Percentiles rank a stretch among this genome's conserved stretches.
phyloP scores from a whole-genome alignment of 2,797 vertebrate species.

The Cirrhinus molitorella region DNA sequence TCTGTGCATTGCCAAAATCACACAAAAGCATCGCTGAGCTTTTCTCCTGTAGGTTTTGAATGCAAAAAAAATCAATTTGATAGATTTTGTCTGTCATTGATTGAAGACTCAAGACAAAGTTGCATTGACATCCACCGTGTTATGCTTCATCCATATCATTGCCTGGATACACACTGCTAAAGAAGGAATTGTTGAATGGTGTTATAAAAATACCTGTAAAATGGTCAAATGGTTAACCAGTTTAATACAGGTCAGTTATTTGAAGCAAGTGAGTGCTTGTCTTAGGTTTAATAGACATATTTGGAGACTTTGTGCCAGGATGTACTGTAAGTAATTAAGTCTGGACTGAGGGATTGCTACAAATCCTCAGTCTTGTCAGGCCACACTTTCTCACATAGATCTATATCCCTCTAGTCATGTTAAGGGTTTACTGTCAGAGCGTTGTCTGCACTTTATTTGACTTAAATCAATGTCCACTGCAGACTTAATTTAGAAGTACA shows the following conservation, averaged over 20 bases:
- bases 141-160: not conserved
- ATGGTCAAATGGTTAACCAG: not conserved
- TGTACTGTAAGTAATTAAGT: conserved; percentile 51
- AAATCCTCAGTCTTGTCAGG: conserved; percentile 50
- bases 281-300: conserved; percentile 39
- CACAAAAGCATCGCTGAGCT: not conserved
- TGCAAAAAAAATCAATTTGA: not conserved
- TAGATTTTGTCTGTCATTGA: conserved; percentile 13
- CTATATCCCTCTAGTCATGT: conserved; percentile 34
- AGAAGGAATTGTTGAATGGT: not conserved
- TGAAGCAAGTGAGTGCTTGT: conserved; percentile 11
- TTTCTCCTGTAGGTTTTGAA: not conserved
- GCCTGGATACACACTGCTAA: not conserved
- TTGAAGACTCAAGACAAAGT: not conserved
- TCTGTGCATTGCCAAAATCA: not conserved
- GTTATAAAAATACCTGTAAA: conserved; percentile 3
- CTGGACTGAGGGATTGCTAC: conserved; percentile 30
- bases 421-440: conserved; percentile 28
- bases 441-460: conserved; percentile 43
- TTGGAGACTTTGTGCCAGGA: conserved; percentile 38
- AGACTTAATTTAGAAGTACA: not conserved
- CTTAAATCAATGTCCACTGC: conserved; percentile 22
- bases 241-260: not conserved
- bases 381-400: conserved; percentile 41
- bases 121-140: not conserved